Conservation (phyloP, 2,797 vertebrate species). For the Darevskia nairensis region DNA sequence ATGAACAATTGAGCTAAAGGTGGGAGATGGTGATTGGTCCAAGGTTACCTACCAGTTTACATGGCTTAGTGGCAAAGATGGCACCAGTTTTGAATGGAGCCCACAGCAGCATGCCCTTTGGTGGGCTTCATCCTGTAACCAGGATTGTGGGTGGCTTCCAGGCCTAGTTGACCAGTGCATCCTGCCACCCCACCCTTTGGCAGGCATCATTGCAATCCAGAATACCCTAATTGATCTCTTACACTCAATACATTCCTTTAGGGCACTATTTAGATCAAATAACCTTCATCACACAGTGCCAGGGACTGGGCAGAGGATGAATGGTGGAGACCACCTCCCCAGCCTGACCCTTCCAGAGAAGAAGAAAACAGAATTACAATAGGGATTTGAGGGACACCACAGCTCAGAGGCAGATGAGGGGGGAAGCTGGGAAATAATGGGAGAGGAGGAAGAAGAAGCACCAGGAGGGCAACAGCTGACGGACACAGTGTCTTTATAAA, state of each 20-base stretch:
- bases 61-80: background rate
- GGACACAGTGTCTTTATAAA: too few species aligned
- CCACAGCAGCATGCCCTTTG: background rate
- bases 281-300: constrained; percentile 63
- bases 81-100: background rate
- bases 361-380: too few species aligned
- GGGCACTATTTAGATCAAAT: constrained; percentile 57
- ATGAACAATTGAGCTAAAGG: background rate
- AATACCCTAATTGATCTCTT: background rate
- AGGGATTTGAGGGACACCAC: too few species aligned
- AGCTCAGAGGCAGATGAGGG: too few species aligned
- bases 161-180: background rate
- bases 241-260: constrained; percentile 34
- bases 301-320: too few species aligned
- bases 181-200: background rate
- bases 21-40: background rate
- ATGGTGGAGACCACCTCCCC: too few species aligned
- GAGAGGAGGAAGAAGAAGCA: too few species aligned
- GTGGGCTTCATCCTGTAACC: background rate
- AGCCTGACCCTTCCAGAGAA: too few species aligned
- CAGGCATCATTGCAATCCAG: background rate
- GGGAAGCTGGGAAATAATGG: too few species aligned
- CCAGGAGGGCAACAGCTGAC: too few species aligned
- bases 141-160: background rate
- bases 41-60: background rate